Conservation (phyloP, 2,888 invertebrate species). For the Standfussiana lucernea region DNA sequence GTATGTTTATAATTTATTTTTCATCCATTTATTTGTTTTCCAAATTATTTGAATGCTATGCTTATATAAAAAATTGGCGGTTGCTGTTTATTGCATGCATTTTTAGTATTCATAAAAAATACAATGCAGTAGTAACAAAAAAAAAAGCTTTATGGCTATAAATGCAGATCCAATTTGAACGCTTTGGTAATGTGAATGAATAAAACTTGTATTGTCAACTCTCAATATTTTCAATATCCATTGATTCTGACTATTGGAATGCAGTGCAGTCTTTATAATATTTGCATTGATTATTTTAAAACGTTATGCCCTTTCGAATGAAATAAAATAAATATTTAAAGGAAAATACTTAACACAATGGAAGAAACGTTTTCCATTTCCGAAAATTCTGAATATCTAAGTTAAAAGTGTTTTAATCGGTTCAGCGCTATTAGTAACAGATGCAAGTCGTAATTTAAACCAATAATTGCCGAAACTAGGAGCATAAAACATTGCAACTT, state of each 20-base stretch:
- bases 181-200: slow-evolving; percentile 2
- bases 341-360: neutral
- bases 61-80: neutral
- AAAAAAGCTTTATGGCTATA: neutral
- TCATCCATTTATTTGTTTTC: too few species aligned
- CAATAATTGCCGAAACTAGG: slow-evolving; percentile 39
- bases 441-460: slow-evolving; percentile 43
- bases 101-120: slow-evolving; percentile 2
- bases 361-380: neutral
- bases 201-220: neutral
- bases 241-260: slow-evolving; percentile 13
- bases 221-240: slow-evolving; percentile 28
- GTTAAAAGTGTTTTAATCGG: neutral
- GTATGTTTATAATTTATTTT: too few species aligned
- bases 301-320: neutral
- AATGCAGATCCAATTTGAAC: slow-evolving; percentile 35
- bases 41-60: too few species aligned
- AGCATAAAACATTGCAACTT: neutral
- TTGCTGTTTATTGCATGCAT: neutral
- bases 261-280: slow-evolving; percentile 3
- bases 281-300: neutral
- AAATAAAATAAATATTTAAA: neutral
- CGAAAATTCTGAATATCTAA: neutral
- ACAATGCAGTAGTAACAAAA: neutral
- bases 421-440: slow-evolving; percentile 11